Percentiles rank a stretch among this genome's conserved stretches.
phyloP scores from a whole-genome alignment of 2,888 invertebrate species.

The Caenorhabditis sinica region DNA sequence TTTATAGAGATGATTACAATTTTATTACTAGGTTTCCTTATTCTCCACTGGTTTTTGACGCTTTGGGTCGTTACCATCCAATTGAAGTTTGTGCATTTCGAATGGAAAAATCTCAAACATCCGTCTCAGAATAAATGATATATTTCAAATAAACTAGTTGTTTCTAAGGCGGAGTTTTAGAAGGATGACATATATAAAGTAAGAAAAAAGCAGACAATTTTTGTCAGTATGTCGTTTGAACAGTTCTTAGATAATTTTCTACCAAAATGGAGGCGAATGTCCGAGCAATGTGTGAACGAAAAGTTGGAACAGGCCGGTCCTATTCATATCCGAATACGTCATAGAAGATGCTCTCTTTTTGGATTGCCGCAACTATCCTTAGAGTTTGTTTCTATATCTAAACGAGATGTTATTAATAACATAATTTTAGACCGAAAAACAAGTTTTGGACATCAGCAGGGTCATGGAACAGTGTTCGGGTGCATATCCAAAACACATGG shows the following conservation, averaged over 20 bases:
- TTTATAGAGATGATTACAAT: background rate
- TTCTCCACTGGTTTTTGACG: background rate
- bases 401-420: background rate
- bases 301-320: background rate
- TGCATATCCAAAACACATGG: background rate
- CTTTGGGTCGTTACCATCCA: background rate
- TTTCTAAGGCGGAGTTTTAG: background rate
- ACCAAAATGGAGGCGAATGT: background rate
- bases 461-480: background rate
- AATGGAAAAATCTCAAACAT: background rate
- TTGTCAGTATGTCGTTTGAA: background rate
- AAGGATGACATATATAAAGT: no score
- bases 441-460: background rate
- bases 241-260: background rate
- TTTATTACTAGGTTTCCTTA: background rate
- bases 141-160: background rate
- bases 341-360: constrained; percentile 4
- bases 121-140: no score
- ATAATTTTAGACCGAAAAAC: background rate
- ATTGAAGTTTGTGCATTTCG: background rate
- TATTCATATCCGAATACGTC: constrained; percentile 5
- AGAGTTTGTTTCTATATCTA: constrained; percentile 4
- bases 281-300: background rate
- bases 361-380: background rate
- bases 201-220: no score